A percentile compares a stretch with the other conserved stretches of the same genome.
phyloP scores from a whole-genome alignment of 1,140 invertebrate species.

The Eriosoma lanigerum region DNA sequence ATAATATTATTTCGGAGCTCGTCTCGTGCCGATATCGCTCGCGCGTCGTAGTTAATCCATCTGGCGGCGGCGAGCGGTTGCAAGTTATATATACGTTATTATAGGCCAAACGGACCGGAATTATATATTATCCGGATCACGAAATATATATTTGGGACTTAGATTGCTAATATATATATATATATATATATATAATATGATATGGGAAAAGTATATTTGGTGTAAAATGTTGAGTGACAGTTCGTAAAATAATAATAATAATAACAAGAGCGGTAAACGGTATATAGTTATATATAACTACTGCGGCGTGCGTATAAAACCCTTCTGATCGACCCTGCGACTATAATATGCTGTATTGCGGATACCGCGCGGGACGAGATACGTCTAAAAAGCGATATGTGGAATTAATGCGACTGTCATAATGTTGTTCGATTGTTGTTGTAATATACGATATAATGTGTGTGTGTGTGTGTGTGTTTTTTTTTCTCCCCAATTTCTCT shows the following conservation, averaged over 20 bases:
- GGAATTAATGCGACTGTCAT: constrained; percentile 49
- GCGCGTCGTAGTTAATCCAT: constrained; percentile 32
- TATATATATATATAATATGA: neutral
- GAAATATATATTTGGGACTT: constrained; percentile 34
- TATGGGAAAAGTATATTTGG: no score
- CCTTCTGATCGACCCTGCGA: no score
- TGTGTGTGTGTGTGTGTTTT: neutral
- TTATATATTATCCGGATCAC: constrained; percentile 18
- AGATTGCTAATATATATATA: neutral
- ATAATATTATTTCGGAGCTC: no score
- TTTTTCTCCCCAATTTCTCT: neutral
- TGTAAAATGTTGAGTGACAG: no score
- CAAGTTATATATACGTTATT: neutral
- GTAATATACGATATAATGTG: neutral
- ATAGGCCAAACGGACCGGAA: constrained; percentile 21
- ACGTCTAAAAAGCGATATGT: constrained; percentile 49
- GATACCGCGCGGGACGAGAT: neutral
- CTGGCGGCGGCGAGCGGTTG: neutral
- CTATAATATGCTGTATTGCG: neutral
- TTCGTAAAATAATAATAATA: no score
- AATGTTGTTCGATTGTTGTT: constrained; percentile 45
- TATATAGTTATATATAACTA: neutral
- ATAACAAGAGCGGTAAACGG: neutral
- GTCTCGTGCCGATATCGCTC: neutral
- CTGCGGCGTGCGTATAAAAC: neutral